A percentile compares a stretch with the other conserved stretches of the same genome.
These are phyloP conservation scores for Ramphastos sulfuratus DNA, from an alignment of 2,113 vertebrate species.

Conservation along the genomic window DNA sequence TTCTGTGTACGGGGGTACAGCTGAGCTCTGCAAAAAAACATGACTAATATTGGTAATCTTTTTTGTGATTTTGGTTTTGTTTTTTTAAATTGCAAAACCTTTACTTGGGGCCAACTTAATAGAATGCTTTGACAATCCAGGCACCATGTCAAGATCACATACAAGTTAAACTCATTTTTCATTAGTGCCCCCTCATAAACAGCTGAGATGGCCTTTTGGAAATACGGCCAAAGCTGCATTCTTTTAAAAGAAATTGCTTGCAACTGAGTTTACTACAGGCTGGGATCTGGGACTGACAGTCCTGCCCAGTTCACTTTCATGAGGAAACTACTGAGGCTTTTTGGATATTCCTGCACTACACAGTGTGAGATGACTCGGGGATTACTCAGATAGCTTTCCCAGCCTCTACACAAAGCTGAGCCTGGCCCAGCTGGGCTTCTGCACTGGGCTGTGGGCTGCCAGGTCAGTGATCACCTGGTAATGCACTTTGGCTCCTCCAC, in stretches of 20 bases:
- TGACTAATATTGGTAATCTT: not conserved
- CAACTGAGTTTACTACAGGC: not conserved
- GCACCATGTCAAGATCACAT: not conserved
- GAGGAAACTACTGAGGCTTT: not conserved
- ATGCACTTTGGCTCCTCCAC: not conserved
- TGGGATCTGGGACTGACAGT: not conserved
- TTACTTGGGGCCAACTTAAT: not conserved
- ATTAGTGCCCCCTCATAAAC: not conserved
- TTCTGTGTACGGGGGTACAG: fast-evolving
- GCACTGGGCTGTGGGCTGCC: not conserved
- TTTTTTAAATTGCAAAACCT: not conserved
- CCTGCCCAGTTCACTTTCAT: not conserved
- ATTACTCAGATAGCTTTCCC: not conserved
- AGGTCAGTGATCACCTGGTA: fast-evolving
- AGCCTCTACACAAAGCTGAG: not conserved
- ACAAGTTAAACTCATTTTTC: not conserved
- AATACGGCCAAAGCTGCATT: not conserved
- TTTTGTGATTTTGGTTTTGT: not conserved
- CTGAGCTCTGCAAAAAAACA: not conserved
- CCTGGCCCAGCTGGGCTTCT: not conserved
- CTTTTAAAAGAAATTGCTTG: fast-evolving
- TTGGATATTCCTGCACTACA: not conserved
- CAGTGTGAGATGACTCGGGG: fast-evolving
- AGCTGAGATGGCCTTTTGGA: not conserved
- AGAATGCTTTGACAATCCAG: not conserved